phyloP scores from a whole-genome alignment of 2,888 invertebrate genomes.

The Phengaris alcon region DNA sequence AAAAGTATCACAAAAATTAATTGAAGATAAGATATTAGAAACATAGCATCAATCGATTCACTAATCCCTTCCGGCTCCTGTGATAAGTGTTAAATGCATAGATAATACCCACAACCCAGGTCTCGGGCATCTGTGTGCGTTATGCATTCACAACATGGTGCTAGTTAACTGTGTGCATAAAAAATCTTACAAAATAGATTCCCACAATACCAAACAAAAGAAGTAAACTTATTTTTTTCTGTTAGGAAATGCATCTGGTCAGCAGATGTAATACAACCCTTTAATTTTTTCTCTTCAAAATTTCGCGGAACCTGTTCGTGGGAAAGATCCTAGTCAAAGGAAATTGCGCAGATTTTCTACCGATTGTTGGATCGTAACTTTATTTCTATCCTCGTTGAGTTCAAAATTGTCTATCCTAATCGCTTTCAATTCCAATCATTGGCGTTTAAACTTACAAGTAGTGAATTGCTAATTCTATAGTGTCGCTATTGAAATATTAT shows the following conservation, averaged over 20 bases:
- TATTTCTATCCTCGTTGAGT: constrained; percentile 34
- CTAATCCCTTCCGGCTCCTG: constrained; percentile 19
- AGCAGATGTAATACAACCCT: constrained; percentile 49
- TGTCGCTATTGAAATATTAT: constrained; percentile 43
- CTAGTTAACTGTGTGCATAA: constrained; percentile 34
- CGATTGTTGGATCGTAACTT: constrained; percentile 25
- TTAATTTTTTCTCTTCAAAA: constrained; percentile 41
- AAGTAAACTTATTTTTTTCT: constrained; percentile 30
- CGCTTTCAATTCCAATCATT: constrained; percentile 22
- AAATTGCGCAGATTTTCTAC: constrained; percentile 31
- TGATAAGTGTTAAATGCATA: constrained; percentile 26
- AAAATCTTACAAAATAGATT: constrained; percentile 32
- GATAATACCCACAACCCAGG: constrained; percentile 24
- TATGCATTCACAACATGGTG: constrained; percentile 31
- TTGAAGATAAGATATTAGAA: neutral
- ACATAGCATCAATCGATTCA: neutral
- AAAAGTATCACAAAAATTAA: neutral
- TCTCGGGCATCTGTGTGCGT: constrained; percentile 21
- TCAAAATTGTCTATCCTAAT: constrained; percentile 29
- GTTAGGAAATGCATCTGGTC: constrained; percentile 39
- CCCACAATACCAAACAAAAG: constrained; percentile 34
- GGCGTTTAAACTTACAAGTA: constrained; percentile 35
- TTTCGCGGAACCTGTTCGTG: constrained; percentile 45
- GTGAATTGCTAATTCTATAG: constrained; percentile 45
- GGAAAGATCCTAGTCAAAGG: constrained; percentile 43